Evolutionary conservation across 2,797 vertebrate genomes (phyloP).

Genomic region (Pampus argenteus): DNA sequence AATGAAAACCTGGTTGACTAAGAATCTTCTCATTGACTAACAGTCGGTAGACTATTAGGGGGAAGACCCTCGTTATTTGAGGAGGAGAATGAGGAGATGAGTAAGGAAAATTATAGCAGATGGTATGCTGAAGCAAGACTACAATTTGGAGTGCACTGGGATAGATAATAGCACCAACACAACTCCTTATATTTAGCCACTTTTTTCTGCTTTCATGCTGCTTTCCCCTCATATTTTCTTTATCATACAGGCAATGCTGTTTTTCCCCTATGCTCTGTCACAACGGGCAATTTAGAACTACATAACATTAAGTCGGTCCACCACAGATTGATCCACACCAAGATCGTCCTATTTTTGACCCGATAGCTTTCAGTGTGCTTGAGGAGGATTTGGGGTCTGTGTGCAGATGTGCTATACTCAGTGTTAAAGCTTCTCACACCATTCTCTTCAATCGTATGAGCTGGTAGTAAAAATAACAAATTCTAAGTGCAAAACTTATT

Average conservation of each 20-base stretch:
- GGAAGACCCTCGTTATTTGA: too few species aligned
- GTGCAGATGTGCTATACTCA: conserved; percentile 12
- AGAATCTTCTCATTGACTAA: too few species aligned
- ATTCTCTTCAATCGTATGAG: conserved; percentile 9
- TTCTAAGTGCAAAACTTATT: conserved; percentile 29
- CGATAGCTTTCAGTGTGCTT: conserved; percentile 33
- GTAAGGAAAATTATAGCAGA: conserved; percentile 47
- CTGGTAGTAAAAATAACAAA: conserved; percentile 13
- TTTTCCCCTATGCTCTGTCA: too few species aligned
- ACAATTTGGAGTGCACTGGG: conserved; percentile 35
- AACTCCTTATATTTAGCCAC: conserved; percentile 29
- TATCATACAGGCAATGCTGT: too few species aligned
- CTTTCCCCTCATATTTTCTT: too few species aligned
- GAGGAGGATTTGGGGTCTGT: conserved; percentile 36
- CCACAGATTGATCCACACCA: conserved; percentile 43
- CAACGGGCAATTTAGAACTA: conserved; percentile 45
- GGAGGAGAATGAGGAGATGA: conserved; percentile 41
- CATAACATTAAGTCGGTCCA: conserved; percentile 51
- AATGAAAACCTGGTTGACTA: too few species aligned
- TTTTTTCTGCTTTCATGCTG: conserved; percentile 58
- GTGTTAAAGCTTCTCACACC: conserved; percentile 13
- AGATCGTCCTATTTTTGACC: conserved; percentile 57
- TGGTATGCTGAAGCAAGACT: conserved; percentile 45
- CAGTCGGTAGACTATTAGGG: too few species aligned
- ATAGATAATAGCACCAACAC: conserved; percentile 52